These are phyloP conservation scores for Orthosia cruda DNA, from an alignment of 2,888 invertebrate species.

Conservation along the genomic window DNA sequence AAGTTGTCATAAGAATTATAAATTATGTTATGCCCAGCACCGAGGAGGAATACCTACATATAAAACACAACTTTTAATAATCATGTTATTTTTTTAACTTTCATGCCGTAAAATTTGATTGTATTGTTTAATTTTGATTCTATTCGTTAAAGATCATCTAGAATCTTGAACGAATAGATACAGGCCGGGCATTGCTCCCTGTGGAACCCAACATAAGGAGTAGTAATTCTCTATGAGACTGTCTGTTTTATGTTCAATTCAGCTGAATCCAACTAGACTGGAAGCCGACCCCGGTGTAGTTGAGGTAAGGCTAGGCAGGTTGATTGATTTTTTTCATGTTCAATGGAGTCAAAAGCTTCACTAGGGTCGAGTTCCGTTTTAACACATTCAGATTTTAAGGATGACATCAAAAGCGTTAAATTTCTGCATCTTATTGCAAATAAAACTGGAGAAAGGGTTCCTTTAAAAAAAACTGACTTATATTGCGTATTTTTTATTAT, in stretches of 20 bases:
- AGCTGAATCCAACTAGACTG: too few species aligned
- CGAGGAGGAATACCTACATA: background rate
- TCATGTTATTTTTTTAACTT: too few species aligned
- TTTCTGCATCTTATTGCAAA: background rate
- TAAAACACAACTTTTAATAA: background rate
- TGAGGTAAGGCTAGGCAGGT: too few species aligned
- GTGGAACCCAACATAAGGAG: background rate
- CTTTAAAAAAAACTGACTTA: background rate
- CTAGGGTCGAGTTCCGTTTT: too few species aligned
- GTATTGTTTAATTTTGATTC: too few species aligned
- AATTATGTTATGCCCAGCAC: background rate
- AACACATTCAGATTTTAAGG: background rate
- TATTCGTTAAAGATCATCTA: background rate
- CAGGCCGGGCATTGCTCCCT: background rate
- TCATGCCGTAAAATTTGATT: too few species aligned
- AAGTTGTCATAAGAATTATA: too few species aligned
- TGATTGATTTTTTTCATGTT: background rate
- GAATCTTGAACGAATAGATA: background rate
- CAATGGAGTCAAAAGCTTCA: slow-evolving; percentile 12
- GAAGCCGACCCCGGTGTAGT: too few species aligned
- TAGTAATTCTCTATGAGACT: background rate
- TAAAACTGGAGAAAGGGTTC: too few species aligned
- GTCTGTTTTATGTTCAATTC: slow-evolving; percentile 3
- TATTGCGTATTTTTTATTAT: background rate
- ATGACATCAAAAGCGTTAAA: background rate